Percentiles rank a stretch among this genome's conserved stretches.
These are phyloP conservation scores for Chaunax sp. DNA, from an alignment of 2,797 vertebrate genomes.

Conservation along the genomic window DNA sequence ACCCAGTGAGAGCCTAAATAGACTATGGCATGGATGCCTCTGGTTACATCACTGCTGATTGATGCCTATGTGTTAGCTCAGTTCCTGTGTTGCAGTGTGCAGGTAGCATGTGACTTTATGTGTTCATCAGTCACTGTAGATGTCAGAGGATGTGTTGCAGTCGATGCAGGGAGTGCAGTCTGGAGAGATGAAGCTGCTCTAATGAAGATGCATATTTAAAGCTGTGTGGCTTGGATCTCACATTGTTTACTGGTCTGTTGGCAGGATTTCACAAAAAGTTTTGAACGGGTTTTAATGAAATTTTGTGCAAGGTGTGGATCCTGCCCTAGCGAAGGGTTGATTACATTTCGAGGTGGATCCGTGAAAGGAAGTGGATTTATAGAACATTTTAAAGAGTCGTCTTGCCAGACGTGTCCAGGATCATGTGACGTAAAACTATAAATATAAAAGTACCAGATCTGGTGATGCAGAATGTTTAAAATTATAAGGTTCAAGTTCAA, in stretches of 20 bases:
- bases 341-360: too few species aligned
- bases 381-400: too few species aligned
- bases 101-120: conserved; percentile 10
- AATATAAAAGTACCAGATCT: too few species aligned
- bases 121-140: conserved; percentile 40
- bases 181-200: not conserved
- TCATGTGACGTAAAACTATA: too few species aligned
- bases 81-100: conserved; percentile 1
- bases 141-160: conserved; percentile 45
- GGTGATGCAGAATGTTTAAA: too few species aligned
- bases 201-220: conserved; percentile 19
- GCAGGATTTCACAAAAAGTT: too few species aligned
- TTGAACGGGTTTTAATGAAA: too few species aligned
- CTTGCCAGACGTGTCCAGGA: too few species aligned
- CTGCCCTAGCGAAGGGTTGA: too few species aligned
- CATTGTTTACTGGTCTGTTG: conserved; percentile 31
- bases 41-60: conserved; percentile 5
- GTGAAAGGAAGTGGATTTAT: too few species aligned
- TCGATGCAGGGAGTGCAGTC: conserved; percentile 22
- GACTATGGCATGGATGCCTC: conserved; percentile 4
- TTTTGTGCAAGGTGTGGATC: too few species aligned
- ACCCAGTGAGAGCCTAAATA: conserved; percentile 5
- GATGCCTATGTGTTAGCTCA: not conserved
- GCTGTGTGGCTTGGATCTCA: conserved; percentile 15
- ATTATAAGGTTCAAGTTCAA: too few species aligned